Base-by-base conservation (phyloP, 1,140 invertebrate genomes). In the Drosophila asahinai region DNA sequence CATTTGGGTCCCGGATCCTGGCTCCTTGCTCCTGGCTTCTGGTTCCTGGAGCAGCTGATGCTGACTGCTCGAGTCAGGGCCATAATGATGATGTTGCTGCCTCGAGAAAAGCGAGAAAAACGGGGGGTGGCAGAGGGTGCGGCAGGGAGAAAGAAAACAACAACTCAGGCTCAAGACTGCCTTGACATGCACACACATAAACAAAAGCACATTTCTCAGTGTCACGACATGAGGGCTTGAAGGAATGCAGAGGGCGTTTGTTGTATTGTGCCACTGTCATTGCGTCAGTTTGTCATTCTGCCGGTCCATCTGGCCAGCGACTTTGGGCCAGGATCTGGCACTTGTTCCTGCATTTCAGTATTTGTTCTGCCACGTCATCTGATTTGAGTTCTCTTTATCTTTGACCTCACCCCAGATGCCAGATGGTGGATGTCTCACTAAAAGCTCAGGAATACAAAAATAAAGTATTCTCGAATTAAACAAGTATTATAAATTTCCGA, bases 81-180 rank as follows among this genome's bases (percentile, higher is more conserved):
- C 40, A 38, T 78, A 83, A 86, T 83, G 84, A 89, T 80, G 80
- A 89, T 64, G 58, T 77, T 74, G 42, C 63, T 48, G 57, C 47
- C 36, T 43, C 15, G 7, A 57, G 30, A 33, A 62, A 48, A 7
- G 19, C 14, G 22, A 48, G 14, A 47, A 25, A 70, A 51, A 51
- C n/a, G 11, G 47, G 11, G 12, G 25, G 5, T 12, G 2, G 8
- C 9, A 19, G 30, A 19, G 33, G 52, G 52, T 38, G 33, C 30
- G 52, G 3, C 30, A 36, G 8, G 8, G 17, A 49, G 22, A 5
- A 30, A 3, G 14, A 65, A 52, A 33, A 27, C 19, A 15, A 30
- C 61, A 19, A 52, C 51, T 54, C 30, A 8, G 12, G 33, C 30
- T 25, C 22, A 25, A 25, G 22, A 25, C 22, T 54, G 65, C 68